Base-by-base conservation (phyloP, 2,797 vertebrate species). In the Gobionotothen gibberifrons region DNA sequence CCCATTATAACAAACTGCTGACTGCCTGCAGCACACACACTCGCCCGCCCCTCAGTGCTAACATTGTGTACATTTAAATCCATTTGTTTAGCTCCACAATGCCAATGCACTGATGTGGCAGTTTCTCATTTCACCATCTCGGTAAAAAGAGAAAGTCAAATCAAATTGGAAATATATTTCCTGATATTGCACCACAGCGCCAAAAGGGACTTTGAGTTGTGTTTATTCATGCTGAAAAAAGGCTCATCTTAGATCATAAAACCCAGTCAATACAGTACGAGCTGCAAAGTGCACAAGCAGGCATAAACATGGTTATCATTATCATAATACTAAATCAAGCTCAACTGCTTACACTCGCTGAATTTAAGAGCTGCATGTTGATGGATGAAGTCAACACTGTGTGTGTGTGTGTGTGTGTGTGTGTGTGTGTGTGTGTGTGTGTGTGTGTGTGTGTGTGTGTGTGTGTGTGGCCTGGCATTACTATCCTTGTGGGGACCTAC, bases 1-100 rank as follows among this genome's bases (percentile, higher is more conserved):
- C 88, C 91, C 90, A 92, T 94, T 93, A 92, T 89, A 92, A 89
- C 84, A 91, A 87, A 93, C 82, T 90, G 87, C 87, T 83, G 87
- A 87, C 74, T 82, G 92, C 92, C 89, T 86, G 86, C 64, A 73
- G 90, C 90, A 87, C 74, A 82, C 83, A 62, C 78, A 60, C 86
- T 64, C 57, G 21, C 84, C 72, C 49, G 73, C 87, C 84, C 32
- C 76, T 87, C 84, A 70, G 76, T 85, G 81, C 83, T 90, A 87
- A 90, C 87, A 86, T 89, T 92, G 87, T 4, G 15, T 83, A 90
- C 89, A 89, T 91, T 94, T 74, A 88, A 92, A 92, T 93, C 90
- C 88, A 88, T 91, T 93, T 92, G 86, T 89, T 92, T 89, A 78
- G 91, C 86, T 84, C 87, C 83, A 89, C 81, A 81, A 64, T 79